phyloP scores from a whole-genome alignment of 2,113 vertebrate species.

The Camelus bactrianus region DNA sequence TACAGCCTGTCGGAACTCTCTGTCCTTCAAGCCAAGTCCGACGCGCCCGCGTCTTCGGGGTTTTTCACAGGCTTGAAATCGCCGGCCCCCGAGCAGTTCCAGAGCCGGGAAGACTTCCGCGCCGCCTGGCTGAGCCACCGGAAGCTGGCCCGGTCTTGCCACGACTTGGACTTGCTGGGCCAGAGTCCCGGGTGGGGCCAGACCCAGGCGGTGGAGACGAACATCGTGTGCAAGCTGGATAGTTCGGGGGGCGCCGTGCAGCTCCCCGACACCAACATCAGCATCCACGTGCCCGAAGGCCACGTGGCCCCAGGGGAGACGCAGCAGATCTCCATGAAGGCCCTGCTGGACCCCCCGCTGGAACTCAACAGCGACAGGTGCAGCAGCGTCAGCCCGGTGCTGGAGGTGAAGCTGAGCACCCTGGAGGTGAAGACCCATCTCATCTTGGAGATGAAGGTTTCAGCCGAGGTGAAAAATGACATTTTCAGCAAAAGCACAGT shows the following conservation, averaged over 20 bases:
- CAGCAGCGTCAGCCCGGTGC: constrained; percentile 94
- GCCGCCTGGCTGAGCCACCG: constrained; percentile 96
- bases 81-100: constrained; percentile 96
- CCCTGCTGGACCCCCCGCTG: constrained; percentile 94
- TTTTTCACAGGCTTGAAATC: constrained; percentile 94
- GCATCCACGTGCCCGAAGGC: constrained; percentile 94
- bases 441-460: constrained; percentile 95
- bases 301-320: constrained; percentile 93
- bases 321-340: constrained; percentile 96
- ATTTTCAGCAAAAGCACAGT: constrained; percentile 86
- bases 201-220: constrained; percentile 96
- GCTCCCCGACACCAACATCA: constrained; percentile 95
- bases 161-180: constrained; percentile 95
- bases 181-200: constrained; percentile 98
- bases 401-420: constrained; percentile 97
- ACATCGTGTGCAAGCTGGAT: constrained; percentile 95
- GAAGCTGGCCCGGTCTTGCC: constrained; percentile 97
- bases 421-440: constrained; percentile 94
- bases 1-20: constrained; percentile 98
- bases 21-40: constrained; percentile 92
- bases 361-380: constrained; percentile 96
- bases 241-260: constrained; percentile 94
- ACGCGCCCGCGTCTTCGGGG: constrained; percentile 72
- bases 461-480: constrained; percentile 93
- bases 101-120: constrained; percentile 97